Evolutionary conservation across 2,888 invertebrate species (phyloP).

Genomic region (Crocallis elinguaria): DNA sequence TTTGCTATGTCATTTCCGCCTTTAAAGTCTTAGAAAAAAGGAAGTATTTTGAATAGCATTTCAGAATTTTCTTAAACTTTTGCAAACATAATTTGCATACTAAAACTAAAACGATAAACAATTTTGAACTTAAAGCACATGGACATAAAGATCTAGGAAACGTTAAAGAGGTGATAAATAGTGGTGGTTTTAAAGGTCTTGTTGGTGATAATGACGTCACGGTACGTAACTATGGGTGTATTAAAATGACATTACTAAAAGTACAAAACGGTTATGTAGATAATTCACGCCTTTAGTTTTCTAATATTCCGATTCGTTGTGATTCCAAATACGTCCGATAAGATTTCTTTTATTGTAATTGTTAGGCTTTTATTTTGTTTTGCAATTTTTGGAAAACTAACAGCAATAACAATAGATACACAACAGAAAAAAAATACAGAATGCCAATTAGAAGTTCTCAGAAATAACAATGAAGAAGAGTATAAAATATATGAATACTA

Average conservation of each 20-base stretch:
- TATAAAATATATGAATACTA: background rate
- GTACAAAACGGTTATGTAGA: conserved; percentile 67
- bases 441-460: no score
- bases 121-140: conserved; percentile 39
- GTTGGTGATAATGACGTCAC: conserved; percentile 77
- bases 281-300: conserved; percentile 68
- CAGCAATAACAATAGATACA: no score
- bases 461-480: background rate
- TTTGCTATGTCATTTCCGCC: conserved; percentile 49
- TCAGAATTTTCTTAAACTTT: conserved; percentile 42
- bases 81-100: conserved; percentile 20
- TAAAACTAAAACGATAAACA: background rate
- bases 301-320: conserved; percentile 53
- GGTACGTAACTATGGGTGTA: conserved; percentile 66
- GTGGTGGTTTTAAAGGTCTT: conserved; percentile 16
- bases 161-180: background rate
- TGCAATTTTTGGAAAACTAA: no score
- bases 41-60: conserved; percentile 54
- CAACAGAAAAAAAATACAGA: no score
- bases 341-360: background rate
- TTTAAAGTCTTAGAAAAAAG: conserved; percentile 51
- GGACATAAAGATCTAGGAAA: conserved; percentile 4
- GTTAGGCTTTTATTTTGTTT: background rate
- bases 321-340: conserved; percentile 41
- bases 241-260: conserved; percentile 82